phyloP scores from a whole-genome alignment of 2,113 vertebrate species.

The Herpetotheres cachinnans region DNA sequence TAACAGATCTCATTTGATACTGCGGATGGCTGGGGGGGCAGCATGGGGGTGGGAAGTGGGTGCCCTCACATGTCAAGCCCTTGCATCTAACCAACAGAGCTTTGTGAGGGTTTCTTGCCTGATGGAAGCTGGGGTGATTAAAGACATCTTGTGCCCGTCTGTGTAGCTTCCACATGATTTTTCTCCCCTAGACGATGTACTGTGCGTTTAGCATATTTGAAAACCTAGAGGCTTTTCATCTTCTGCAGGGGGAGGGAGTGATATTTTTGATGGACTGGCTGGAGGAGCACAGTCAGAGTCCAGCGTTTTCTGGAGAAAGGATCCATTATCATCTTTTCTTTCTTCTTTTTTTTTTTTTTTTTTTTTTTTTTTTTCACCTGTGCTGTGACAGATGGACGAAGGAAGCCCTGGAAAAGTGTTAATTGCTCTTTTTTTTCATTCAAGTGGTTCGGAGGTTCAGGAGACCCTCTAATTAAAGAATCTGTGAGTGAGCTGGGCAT shows the following conservation, averaged over 20 bases:
- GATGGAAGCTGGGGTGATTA: slow-evolving; percentile 52
- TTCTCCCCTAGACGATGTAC: slow-evolving; percentile 2
- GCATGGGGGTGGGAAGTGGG: not conserved
- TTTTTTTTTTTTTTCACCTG: slow-evolving; percentile 67
- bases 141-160: slow-evolving; percentile 58
- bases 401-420: slow-evolving; percentile 68
- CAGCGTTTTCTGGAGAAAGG: slow-evolving; percentile 47
- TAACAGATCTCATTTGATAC: slow-evolving; percentile 61
- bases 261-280: slow-evolving; percentile 29
- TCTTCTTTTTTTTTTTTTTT: not conserved
- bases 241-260: not conserved
- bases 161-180: slow-evolving; percentile 34
- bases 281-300: slow-evolving; percentile 52
- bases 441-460: slow-evolving; percentile 76
- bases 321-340: slow-evolving; percentile 29
- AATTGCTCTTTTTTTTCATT: slow-evolving; percentile 80
- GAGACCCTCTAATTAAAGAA: slow-evolving; percentile 83
- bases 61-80: slow-evolving; percentile 52
- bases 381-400: slow-evolving; percentile 77
- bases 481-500: slow-evolving; percentile 75
- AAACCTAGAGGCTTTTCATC: slow-evolving; percentile 41
- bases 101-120: slow-evolving; percentile 28
- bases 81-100: slow-evolving; percentile 11
- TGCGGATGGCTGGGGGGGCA: not conserved
- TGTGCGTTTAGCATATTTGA: slow-evolving; percentile 55